Evolutionary conservation across 1,140 invertebrate species (phyloP).

Genomic region (Musca domestica): DNA sequence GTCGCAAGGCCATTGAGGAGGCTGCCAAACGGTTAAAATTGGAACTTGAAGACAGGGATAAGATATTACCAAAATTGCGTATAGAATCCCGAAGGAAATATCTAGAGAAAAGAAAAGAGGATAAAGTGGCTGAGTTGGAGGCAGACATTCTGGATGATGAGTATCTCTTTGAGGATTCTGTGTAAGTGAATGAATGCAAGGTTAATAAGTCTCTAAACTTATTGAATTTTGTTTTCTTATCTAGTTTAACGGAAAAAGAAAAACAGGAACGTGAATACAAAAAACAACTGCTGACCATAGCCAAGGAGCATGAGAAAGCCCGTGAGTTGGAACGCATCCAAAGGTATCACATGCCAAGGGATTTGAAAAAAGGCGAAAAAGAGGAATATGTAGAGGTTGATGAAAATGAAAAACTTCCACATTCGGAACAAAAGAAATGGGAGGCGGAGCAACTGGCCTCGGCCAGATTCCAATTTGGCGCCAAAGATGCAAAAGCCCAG

Average conservation of each 20-base stretch:
- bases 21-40: conserved; percentile 88
- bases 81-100: conserved; percentile 92
- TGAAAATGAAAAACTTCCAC: conserved; percentile 77
- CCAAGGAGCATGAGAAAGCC: conserved; percentile 94
- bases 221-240: conserved; percentile 35
- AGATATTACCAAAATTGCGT: conserved; percentile 82
- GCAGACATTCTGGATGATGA: conserved; percentile 95
- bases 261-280: conserved; percentile 83
- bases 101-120: conserved; percentile 91
- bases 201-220: not conserved
- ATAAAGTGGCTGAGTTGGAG: conserved; percentile 95
- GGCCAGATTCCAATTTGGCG: conserved; percentile 91
- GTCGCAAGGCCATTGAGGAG: conserved; percentile 82
- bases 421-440: conserved; percentile 96
- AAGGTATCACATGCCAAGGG: conserved; percentile 90
- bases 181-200: conserved; percentile 62
- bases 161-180: conserved; percentile 85
- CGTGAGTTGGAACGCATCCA: conserved; percentile 88
- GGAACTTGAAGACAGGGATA: conserved; percentile 79
- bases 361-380: conserved; percentile 68
- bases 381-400: conserved; percentile 86
- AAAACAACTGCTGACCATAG: conserved; percentile 84
- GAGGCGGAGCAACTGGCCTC: conserved; percentile 95
- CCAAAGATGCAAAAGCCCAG: conserved; percentile 67
- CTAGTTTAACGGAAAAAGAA: conserved; percentile 82